Conservation (phyloP, 2,888 invertebrate species). For the Ommatoiulus sabulosus region DNA sequence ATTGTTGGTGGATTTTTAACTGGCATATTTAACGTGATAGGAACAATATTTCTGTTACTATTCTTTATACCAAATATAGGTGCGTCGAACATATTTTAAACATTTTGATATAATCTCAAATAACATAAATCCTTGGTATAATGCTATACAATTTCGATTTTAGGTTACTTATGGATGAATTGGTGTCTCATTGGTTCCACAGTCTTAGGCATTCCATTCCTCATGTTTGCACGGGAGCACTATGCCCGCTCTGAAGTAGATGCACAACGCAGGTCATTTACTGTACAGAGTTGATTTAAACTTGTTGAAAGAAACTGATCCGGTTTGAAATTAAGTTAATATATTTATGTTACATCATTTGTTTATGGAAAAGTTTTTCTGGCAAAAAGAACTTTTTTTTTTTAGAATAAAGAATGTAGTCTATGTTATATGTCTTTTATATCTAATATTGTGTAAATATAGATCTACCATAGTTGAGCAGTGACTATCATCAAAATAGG, state of each 20-base stretch:
- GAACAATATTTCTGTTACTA: slow-evolving; percentile 59
- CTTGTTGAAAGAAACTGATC: background rate
- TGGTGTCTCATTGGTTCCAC: slow-evolving; percentile 59
- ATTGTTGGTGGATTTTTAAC: slow-evolving; percentile 60
- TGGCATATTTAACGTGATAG: slow-evolving; percentile 59
- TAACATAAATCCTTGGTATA: background rate
- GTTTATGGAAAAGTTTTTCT: background rate
- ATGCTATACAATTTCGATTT: background rate
- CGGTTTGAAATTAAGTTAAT: background rate
- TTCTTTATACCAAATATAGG: slow-evolving; percentile 60
- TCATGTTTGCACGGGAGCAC: slow-evolving; percentile 57
- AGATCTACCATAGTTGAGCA: no score
- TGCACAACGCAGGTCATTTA: slow-evolving; percentile 9
- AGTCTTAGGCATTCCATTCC: slow-evolving; percentile 58
- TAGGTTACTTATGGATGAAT: slow-evolving; percentile 60
- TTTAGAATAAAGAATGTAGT: background rate
- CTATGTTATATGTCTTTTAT: no score
- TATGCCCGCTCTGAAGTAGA: slow-evolving; percentile 57
- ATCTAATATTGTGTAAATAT: no score
- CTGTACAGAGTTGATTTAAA: slow-evolving; percentile 10
- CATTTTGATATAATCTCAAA: background rate
- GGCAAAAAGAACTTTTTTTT: background rate
- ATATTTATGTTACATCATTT: background rate
- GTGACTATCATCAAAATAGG: no score
- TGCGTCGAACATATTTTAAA: background rate